Evolutionary conservation across 2,888 invertebrate genomes (phyloP).

Genomic region (Thera obeliscata): DNA sequence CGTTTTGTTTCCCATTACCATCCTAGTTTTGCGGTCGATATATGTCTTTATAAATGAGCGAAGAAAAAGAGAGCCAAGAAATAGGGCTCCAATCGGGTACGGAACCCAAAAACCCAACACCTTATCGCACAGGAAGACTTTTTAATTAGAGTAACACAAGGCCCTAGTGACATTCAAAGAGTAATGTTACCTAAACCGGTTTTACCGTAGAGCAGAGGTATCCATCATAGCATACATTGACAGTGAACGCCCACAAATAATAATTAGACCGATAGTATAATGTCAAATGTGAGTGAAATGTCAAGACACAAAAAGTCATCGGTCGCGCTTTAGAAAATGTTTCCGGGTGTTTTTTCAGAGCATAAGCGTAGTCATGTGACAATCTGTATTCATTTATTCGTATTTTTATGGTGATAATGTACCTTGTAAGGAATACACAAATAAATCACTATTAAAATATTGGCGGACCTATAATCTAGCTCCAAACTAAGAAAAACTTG

Average conservation of each 20-base stretch:
- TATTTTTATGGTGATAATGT: too few relatives aligned
- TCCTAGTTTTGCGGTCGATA: too few relatives aligned
- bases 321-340: constrained; percentile 46
- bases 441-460: too few relatives aligned
- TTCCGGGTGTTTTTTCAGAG: constrained; percentile 12
- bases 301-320: constrained; percentile 69
- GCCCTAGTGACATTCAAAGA: constrained; percentile 60
- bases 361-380: not conserved
- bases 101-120: not conserved
- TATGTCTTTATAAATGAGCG: too few relatives aligned
- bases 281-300: constrained; percentile 81
- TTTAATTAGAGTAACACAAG: constrained; percentile 63
- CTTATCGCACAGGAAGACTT: constrained; percentile 60
- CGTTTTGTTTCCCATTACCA: too few relatives aligned
- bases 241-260: constrained; percentile 76
- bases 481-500: too few relatives aligned
- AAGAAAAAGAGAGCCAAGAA: too few relatives aligned
- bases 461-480: too few relatives aligned
- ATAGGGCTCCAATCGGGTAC: not conserved
- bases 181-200: constrained; percentile 30
- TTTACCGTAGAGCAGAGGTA: constrained; percentile 29
- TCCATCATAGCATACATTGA: constrained; percentile 57
- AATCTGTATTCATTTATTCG: too few relatives aligned
- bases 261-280: constrained; percentile 75
- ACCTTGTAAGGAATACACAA: too few relatives aligned